Evolutionary conservation across 1,140 invertebrate genomes (phyloP).

Genomic region (Hylaeus anthracinus): DNA sequence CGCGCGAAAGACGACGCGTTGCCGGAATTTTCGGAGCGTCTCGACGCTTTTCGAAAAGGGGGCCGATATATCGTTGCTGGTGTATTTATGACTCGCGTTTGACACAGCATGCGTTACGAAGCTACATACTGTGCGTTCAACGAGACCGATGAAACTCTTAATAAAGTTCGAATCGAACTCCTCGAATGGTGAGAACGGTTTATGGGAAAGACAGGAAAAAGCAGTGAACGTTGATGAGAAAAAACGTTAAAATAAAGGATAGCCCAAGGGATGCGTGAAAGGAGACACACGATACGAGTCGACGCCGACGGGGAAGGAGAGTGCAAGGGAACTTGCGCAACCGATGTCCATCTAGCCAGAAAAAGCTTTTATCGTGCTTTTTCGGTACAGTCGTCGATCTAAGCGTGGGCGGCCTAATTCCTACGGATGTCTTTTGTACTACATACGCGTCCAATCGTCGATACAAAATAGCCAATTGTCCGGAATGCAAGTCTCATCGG

Average conservation of each 20-base stretch:
- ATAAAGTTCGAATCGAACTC: too few species aligned
- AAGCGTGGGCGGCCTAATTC: constrained; percentile 66
- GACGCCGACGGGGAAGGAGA: not conserved
- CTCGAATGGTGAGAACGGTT: too few species aligned
- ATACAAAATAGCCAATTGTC: not conserved
- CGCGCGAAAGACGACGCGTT: constrained; percentile 13
- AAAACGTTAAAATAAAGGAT: not conserved
- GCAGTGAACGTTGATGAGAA: too few species aligned
- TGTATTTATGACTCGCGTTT: constrained; percentile 20
- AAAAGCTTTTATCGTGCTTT: constrained; percentile 71
- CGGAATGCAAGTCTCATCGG: constrained; percentile 22
- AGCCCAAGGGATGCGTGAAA: not conserved
- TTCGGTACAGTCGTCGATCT: constrained; percentile 63
- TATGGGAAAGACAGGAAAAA: too few species aligned
- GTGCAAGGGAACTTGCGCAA: constrained; percentile 58
- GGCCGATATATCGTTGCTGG: constrained; percentile 13
- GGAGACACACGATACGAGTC: not conserved
- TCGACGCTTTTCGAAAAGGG: not conserved
- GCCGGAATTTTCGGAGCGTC: constrained; percentile 4
- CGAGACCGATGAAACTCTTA: too few species aligned
- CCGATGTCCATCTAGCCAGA: constrained; percentile 63
- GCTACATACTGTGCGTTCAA: too few species aligned
- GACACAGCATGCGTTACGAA: not conserved
- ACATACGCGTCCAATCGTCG: constrained; percentile 35
- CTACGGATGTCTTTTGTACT: constrained; percentile 47